These are phyloP conservation scores for Pollenia amentaria DNA, from an alignment of 2,888 invertebrate genomes.

Conservation along the genomic window DNA sequence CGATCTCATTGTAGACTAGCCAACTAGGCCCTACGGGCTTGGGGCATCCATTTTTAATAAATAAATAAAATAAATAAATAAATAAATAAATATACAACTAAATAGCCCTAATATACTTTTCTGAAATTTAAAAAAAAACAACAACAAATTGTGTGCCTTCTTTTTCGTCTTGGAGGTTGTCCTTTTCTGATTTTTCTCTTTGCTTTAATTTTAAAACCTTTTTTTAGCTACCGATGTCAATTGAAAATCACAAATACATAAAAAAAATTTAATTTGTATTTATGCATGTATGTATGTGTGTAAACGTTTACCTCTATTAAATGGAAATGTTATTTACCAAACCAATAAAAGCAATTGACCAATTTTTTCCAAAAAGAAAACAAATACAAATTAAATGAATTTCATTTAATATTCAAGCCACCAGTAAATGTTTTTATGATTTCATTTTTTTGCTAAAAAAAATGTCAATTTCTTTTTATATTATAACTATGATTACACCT, in stretches of 20 bases:
- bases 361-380: not conserved
- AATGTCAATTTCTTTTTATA: no score
- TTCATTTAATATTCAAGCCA: not conserved
- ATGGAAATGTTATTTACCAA: not conserved
- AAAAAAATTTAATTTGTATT: not conserved
- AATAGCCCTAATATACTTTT: no score
- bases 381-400: not conserved
- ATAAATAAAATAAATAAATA: no score
- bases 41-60: no score
- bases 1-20: no score
- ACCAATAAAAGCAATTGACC: slow-evolving; percentile 19
- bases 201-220: not conserved
- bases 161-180: not conserved
- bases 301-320: slow-evolving; percentile 7
- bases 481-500: no score
- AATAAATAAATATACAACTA: no score
- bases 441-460: not conserved
- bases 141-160: not conserved
- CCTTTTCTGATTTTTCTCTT: not conserved
- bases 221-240: not conserved
- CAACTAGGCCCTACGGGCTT: no score
- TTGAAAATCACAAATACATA: not conserved
- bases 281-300: no score
- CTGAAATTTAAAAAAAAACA: no score
- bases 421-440: not conserved